Base-by-base conservation (phyloP, 1,140 invertebrate species). In the Drosophila pseudoobscura region DNA sequence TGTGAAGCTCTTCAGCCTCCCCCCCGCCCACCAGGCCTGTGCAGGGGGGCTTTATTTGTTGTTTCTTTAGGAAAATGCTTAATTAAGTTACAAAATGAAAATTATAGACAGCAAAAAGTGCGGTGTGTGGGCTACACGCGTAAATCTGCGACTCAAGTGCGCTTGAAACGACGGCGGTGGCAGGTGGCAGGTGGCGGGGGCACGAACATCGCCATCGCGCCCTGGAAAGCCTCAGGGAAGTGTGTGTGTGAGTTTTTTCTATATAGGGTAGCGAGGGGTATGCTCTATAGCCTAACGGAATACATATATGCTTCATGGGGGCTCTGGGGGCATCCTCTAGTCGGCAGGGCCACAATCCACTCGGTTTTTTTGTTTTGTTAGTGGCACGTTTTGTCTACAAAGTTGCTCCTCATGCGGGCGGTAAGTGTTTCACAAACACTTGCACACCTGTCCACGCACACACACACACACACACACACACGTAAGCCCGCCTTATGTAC, bases 81-180 rank as follows among this genome's bases (percentile, higher is more conserved):
- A 83, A 83, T 83, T 78, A 78, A 83, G 61, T 83, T 78, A 82
- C 79, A 78, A 83, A 78, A 84, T 78, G 57, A 56, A 83, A 83
- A 78, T 78, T 84, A 83, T 83, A 83, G 80, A 78, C 61, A 75
- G 66, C 35, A 13, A 39, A 39, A 13, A 5, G 35, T 39, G 35
- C 29, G 35, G 35, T 24, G 39, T 45, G 39, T 51, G 39, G 15
- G 26, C 5, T n/a, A 44, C 20, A 47, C 29, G 39, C 69, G 66
- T 62, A 55, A 62, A 68, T 62, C 58, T 73, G 70, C 11, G 71
- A 60, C 72, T 75, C 51, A 73, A 76, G 73, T 73, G 62, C 52
- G 62, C 73, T 79, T 69, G 53, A 79, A 78, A 61, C 65, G 73
- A 49, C 65, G 53, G 49, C 35, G 35, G 57, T 39, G 44, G 49